A percentile compares a stretch with the other conserved stretches of the same genome.
phyloP scores from a whole-genome alignment of 2,888 invertebrate species.

The Corythucha ciliata region DNA sequence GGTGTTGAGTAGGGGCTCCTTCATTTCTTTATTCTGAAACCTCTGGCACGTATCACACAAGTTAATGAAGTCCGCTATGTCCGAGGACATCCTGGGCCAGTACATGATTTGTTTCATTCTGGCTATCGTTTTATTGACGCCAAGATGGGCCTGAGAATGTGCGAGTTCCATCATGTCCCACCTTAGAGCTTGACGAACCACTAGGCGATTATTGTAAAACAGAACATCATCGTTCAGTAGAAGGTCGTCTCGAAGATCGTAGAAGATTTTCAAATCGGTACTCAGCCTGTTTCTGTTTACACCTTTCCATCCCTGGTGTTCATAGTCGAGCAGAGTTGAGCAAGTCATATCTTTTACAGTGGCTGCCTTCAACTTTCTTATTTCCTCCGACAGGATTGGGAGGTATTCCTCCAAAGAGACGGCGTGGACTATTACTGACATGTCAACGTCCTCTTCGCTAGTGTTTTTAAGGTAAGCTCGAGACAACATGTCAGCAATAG shows the following conservation, averaged over 20 bases:
- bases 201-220: constrained; percentile 9
- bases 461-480: not conserved
- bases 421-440: constrained; percentile 9
- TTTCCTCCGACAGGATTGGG: constrained; percentile 12
- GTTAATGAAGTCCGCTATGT: constrained; percentile 5
- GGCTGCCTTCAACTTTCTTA: constrained; percentile 3
- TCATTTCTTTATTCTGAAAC: constrained; percentile 1
- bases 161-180: constrained; percentile 2
- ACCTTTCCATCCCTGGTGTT: not conserved
- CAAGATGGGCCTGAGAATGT: constrained; percentile 6
- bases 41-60: constrained; percentile 6
- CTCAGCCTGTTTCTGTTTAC: not conserved
- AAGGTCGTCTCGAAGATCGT: not conserved
- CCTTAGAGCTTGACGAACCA: not conserved
- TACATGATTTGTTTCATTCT: constrained; percentile 10
- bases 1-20: constrained; percentile 9
- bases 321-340: not conserved
- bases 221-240: constrained; percentile 4
- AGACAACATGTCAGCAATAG: constrained; percentile 21
- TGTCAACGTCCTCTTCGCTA: constrained; percentile 12
- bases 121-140: constrained; percentile 2
- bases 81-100: constrained; percentile 8
- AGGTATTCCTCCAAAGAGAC: constrained; percentile 15
- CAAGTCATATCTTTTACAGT: not conserved
- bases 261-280: not conserved